A percentile compares a stretch with the other conserved stretches of the same genome.
Conservation (phyloP, 2,797 vertebrate species). For the Vespertilio murinus region DNA sequence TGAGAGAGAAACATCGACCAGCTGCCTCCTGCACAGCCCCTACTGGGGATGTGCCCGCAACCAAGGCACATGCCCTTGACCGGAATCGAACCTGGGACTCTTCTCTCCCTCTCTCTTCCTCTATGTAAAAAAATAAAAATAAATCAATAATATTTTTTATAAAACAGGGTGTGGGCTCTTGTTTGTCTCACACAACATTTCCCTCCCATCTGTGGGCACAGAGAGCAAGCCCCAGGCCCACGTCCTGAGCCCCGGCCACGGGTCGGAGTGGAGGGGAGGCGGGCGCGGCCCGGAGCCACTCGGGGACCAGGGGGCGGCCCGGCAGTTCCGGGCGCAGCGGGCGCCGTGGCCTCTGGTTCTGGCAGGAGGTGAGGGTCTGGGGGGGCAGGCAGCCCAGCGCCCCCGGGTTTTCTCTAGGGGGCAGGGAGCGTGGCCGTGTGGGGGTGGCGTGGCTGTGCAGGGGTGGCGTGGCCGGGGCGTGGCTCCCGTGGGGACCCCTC, state of each 20-base stretch:
- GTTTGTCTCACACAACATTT: background rate
- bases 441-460: background rate
- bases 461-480: background rate
- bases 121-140: no score
- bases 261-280: background rate
- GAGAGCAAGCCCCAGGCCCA: background rate
- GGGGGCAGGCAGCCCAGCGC: background rate
- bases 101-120: no score
- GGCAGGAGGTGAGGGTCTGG: background rate
- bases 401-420: conserved; percentile 20
- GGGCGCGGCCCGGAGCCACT: background rate
- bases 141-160: no score
- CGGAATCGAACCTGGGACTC: no score
- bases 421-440: background rate
- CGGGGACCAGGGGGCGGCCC: background rate
- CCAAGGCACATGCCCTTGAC: no score
- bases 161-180: no score
- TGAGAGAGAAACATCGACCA: no score
- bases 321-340: background rate
- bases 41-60: no score
- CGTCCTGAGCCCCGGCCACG: background rate
- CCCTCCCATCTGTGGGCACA: background rate
- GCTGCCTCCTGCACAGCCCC: no score
- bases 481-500: background rate
- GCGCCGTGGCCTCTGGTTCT: background rate